A percentile compares a stretch with the other conserved stretches of the same genome.
Conservation (phyloP, 2,797 vertebrate species). For the Spinus pinus region DNA sequence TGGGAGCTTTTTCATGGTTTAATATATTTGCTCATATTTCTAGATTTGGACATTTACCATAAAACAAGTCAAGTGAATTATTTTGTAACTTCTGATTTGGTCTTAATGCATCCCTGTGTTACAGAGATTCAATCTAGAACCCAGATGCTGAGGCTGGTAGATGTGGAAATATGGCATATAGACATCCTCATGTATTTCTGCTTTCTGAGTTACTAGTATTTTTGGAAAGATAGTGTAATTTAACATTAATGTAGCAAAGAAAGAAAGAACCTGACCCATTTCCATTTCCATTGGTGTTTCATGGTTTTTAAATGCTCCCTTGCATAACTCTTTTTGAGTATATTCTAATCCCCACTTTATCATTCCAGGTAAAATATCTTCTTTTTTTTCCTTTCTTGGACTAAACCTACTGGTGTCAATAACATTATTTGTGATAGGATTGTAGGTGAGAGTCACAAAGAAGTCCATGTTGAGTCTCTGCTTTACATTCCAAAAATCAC, state of each 20-base stretch:
- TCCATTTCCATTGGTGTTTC: not conserved
- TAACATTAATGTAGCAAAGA: not conserved
- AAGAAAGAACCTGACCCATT: fast-evolving
- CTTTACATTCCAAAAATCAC: not conserved
- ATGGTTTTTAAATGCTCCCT: not conserved
- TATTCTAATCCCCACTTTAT: not conserved
- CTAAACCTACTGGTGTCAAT: not conserved
- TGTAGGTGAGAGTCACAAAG: not conserved
- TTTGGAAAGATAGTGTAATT: not conserved
- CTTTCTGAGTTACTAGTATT: not conserved
- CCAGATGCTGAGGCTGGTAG: fast-evolving
- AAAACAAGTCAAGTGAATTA: not conserved
- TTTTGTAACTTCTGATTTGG: not conserved
- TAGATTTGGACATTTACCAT: not conserved
- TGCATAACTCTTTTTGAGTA: not conserved
- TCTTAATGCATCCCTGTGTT: not conserved
- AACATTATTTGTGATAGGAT: not conserved
- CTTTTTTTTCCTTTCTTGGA: not conserved
- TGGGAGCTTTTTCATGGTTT: not conserved
- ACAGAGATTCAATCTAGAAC: not conserved
- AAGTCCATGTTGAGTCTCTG: not conserved
- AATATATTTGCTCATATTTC: not conserved
- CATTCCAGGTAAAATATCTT: not conserved
- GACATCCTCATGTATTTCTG: not conserved
- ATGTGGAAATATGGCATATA: not conserved